phyloP scores from a whole-genome alignment of 2,113 vertebrate species.

The Hiodon alosoides region DNA sequence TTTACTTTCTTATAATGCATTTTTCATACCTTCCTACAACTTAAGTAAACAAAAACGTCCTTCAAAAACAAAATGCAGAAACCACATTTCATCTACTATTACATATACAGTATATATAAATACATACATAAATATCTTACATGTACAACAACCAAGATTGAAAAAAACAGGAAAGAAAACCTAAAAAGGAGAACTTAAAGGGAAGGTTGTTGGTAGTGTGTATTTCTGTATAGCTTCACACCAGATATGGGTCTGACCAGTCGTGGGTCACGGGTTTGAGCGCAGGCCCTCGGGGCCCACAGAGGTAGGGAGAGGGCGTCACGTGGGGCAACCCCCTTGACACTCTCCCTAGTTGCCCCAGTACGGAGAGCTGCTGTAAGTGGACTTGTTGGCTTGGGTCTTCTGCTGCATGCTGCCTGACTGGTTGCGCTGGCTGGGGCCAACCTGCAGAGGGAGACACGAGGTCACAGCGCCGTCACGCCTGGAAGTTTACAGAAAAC shows the following conservation, averaged over 20 bases:
- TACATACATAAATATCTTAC: conserved; percentile 80
- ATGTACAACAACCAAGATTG: conserved; percentile 58
- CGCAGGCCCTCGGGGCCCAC: conserved; percentile 32
- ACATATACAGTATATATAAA: conserved; percentile 78
- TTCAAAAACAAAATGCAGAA: conserved; percentile 70
- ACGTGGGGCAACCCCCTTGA: neutral
- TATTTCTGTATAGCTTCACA: conserved; percentile 44
- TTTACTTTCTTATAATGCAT: conserved; percentile 45
- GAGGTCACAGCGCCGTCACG: neutral
- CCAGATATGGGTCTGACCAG: conserved; percentile 14
- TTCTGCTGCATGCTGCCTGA: conserved; percentile 71
- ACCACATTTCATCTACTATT: conserved; percentile 69
- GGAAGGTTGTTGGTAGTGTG: conserved; percentile 37
- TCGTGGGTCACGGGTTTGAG: conserved; percentile 9
- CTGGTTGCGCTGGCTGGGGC: conserved; percentile 63
- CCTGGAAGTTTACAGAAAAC: too few species aligned
- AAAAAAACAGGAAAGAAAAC: conserved; percentile 54
- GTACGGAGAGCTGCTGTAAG: conserved; percentile 67
- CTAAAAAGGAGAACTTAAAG: conserved; percentile 51
- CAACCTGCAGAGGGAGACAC: conserved; percentile 42
- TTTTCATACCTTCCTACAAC: conserved; percentile 64
- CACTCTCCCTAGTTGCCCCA: conserved; percentile 62
- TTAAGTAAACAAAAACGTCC: conserved; percentile 58
- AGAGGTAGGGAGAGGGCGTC: conserved; percentile 22
- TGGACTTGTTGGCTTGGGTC: conserved; percentile 66